These are phyloP conservation scores for Rhea pennata DNA, from an alignment of 2,113 vertebrate species.

Conservation along the genomic window DNA sequence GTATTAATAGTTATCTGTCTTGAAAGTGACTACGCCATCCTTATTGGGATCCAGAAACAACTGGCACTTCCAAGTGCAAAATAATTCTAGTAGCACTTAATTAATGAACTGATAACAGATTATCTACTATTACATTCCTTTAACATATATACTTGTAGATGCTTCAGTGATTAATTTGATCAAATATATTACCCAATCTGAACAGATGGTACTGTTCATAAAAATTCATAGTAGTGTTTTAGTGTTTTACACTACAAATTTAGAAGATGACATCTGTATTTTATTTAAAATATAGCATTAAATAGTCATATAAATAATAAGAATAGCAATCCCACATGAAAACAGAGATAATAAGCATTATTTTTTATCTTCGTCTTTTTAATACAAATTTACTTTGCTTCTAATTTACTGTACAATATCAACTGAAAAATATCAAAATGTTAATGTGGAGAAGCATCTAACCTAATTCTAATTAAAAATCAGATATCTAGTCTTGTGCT, in stretches of 20 bases:
- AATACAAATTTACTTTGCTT: not conserved
- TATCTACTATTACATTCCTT: not conserved
- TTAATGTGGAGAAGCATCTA: not conserved
- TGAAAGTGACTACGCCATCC: too few species aligned
- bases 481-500: not conserved
- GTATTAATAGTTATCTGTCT: too few species aligned
- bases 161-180: not conserved
- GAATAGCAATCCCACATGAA: not conserved
- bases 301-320: not conserved
- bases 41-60: too few species aligned
- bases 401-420: not conserved
- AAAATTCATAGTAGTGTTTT: not conserved
- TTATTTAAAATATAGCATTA: not conserved
- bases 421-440: not conserved
- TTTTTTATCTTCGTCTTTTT: not conserved
- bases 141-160: not conserved
- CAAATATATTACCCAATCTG: not conserved
- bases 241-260: not conserved
- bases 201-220: not conserved
- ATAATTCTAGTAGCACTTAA: too few species aligned
- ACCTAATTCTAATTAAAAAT: not conserved
- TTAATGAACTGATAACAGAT: not conserved
- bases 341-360: not conserved
- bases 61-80: too few species aligned
- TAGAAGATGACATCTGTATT: not conserved